These are phyloP conservation scores for Herpetotheres cachinnans DNA, from an alignment of 2,113 vertebrate species.

Conservation along the genomic window DNA sequence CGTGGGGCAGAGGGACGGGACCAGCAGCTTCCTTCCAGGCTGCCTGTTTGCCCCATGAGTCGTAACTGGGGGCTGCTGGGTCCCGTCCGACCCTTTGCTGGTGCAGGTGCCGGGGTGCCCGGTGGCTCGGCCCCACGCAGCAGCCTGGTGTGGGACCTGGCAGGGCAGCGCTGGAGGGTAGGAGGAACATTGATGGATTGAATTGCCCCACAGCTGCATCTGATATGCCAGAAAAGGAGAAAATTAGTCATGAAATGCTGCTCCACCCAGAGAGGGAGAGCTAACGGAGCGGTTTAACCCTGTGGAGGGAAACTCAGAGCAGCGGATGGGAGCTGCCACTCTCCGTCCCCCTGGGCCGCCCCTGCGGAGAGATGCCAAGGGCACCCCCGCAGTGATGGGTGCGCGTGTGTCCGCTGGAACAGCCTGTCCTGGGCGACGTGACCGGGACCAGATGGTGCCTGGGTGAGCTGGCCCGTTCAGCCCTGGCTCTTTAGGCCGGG, in stretches of 20 bases:
- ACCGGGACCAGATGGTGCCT: not conserved
- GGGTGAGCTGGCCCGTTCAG: not conserved
- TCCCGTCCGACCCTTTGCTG: fast-evolving
- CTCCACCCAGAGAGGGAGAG: not conserved
- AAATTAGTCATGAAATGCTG: not conserved
- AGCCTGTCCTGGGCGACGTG: not conserved
- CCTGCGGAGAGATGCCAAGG: fast-evolving
- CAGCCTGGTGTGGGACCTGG: fast-evolving
- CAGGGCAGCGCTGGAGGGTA: not conserved
- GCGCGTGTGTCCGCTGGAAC: fast-evolving
- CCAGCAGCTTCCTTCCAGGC: not conserved
- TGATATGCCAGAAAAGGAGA: not conserved
- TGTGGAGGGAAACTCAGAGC: not conserved
- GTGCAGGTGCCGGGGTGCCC: fast-evolving
- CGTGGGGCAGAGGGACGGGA: fast-evolving
- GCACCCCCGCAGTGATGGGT: fast-evolving
- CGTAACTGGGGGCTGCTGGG: fast-evolving
- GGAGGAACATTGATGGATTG: not conserved
- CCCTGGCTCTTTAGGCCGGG: not conserved
- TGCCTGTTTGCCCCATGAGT: not conserved
- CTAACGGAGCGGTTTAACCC: not conserved
- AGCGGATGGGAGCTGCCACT: not conserved
- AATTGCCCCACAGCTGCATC: not conserved
- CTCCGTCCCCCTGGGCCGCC: not conserved
- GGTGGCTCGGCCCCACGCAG: not conserved